A percentile compares a stretch with the other conserved stretches of the same genome.
Conservation (phyloP, 2,113 vertebrate species). For the Apodemus sylvaticus region DNA sequence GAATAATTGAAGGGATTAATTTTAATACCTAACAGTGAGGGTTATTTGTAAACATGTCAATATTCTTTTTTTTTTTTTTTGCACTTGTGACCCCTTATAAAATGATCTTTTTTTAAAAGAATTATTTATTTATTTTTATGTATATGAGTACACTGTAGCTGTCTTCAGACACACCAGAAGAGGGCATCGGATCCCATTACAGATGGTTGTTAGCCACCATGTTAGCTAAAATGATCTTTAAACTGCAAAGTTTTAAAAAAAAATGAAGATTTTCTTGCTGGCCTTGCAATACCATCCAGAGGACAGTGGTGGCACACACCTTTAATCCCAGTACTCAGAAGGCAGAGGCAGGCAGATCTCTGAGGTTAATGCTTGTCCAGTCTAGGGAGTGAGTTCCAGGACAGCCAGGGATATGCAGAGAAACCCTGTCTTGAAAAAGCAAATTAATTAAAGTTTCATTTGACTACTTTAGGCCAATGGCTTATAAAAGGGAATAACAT, state of each 20-base stretch:
- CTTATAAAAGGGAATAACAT: neutral
- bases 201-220: no score
- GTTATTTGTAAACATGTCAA: conserved; percentile 10
- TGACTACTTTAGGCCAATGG: neutral
- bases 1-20: conserved; percentile 7
- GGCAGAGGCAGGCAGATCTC: neutral
- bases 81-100: neutral
- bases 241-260: neutral
- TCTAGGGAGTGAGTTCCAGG: neutral
- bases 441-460: neutral
- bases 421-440: neutral
- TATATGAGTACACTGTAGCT: no score
- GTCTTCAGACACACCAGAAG: no score
- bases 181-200: no score
- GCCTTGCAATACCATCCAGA: neutral
- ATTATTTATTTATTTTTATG: no score
- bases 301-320: neutral
- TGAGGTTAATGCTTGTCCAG: neutral
- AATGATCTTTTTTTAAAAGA: neutral
- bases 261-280: neutral
- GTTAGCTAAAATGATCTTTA: conserved; percentile 26
- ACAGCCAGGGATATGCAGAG: neutral
- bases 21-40: neutral
- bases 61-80: conserved; percentile 14
- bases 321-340: neutral